Evolutionary conservation across 2,113 vertebrate species (phyloP).

Genomic region (Cathartes aura): DNA sequence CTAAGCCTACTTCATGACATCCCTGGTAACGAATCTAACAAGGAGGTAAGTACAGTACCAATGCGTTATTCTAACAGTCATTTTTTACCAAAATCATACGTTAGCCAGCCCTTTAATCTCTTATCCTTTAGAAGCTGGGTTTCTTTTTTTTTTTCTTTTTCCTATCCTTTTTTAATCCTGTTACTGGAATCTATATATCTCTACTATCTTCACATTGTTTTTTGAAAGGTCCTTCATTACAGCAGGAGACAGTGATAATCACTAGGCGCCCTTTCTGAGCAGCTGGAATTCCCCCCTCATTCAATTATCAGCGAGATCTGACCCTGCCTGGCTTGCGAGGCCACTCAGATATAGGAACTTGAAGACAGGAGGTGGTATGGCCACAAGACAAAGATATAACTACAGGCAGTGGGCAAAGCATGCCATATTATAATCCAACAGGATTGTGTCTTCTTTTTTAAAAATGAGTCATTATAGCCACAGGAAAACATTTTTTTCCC

Average conservation of each 20-base stretch:
- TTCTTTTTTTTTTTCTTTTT: not conserved
- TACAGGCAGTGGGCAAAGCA: not conserved
- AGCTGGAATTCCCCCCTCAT: conserved; percentile 40
- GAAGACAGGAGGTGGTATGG: conserved; percentile 15
- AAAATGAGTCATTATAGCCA: not conserved
- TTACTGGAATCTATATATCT: not conserved
- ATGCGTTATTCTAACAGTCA: not conserved
- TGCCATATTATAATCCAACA: not conserved
- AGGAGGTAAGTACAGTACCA: conserved; percentile 14
- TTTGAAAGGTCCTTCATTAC: conserved; percentile 48
- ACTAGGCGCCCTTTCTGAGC: conserved; percentile 36
- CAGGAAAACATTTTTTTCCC: not conserved
- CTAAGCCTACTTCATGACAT: not conserved
- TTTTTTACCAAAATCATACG: not conserved
- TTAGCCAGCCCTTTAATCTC: not conserved
- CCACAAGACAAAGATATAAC: not conserved
- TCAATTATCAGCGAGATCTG: conserved; percentile 44
- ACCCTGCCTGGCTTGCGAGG: conserved; percentile 27
- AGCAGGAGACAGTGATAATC: conserved; percentile 52
- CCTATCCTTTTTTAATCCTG: not conserved
- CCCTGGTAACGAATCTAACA: conserved; percentile 35
- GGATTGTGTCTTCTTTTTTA: not conserved
- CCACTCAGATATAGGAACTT: conserved; percentile 4
- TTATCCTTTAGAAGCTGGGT: not conserved
- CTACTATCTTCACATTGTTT: not conserved